Percentiles rank a stretch among this genome's conserved stretches.
Evolutionary conservation across 1,140 invertebrate species (phyloP).

Genomic region (Drosophila cardini): DNA sequence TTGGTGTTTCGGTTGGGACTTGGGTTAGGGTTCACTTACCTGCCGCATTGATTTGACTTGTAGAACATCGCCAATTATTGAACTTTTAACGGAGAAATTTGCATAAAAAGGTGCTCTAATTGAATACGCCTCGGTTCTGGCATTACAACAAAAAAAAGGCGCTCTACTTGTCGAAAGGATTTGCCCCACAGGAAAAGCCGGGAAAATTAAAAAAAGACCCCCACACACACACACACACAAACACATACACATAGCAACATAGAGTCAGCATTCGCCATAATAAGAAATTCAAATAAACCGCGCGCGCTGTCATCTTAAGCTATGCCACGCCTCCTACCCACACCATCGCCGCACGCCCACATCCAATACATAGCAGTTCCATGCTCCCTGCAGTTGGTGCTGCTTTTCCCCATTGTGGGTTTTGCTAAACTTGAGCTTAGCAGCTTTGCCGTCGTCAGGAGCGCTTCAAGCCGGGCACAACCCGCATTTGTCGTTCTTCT

Average conservation of each 20-base stretch:
- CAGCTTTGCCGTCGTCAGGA: constrained; percentile 66
- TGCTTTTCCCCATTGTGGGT: constrained; percentile 58
- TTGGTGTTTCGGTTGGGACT: constrained; percentile 12
- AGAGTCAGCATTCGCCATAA: constrained; percentile 53
- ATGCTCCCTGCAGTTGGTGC: constrained; percentile 11
- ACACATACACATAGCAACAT: background rate
- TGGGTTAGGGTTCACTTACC: constrained; percentile 46
- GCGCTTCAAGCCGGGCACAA: constrained; percentile 31
- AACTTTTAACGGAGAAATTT: constrained; percentile 68
- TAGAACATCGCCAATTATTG: constrained; percentile 77
- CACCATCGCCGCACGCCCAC: constrained; percentile 53
- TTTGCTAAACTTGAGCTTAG: constrained; percentile 81
- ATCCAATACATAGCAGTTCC: background rate
- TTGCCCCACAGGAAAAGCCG: constrained; percentile 56
- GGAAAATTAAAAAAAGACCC: constrained; percentile 56
- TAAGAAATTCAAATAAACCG: constrained; percentile 84
- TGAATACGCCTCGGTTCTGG: constrained; percentile 59
- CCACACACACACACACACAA: background rate
- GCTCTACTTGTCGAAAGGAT: constrained; percentile 56
- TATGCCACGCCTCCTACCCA: constrained; percentile 70
- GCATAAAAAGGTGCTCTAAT: constrained; percentile 80
- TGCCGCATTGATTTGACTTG: constrained; percentile 79
- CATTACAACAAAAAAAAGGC: background rate
- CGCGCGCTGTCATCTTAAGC: constrained; percentile 82
- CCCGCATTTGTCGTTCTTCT: constrained; percentile 70